Evolutionary conservation across 2,797 vertebrate species (phyloP).

Genomic region (Monodelphis domestica): DNA sequence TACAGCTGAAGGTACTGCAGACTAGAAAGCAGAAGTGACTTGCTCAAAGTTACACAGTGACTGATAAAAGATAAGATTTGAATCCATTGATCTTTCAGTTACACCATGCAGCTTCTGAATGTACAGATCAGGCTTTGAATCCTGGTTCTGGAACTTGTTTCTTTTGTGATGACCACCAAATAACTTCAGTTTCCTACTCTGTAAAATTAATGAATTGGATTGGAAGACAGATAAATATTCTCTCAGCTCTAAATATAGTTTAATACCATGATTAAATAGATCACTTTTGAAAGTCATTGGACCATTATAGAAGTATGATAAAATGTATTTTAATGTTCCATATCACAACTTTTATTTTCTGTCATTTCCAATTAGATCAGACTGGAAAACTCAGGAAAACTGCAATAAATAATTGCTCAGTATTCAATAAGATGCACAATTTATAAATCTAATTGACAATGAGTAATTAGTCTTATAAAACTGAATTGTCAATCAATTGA

Average conservation of each 20-base stretch:
- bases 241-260: neutral
- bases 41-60: neutral
- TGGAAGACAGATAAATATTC: neutral
- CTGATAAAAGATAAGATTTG: neutral
- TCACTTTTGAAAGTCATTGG: neutral
- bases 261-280: neutral
- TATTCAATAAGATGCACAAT: neutral
- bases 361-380: neutral
- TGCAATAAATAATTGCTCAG: neutral
- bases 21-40: neutral
- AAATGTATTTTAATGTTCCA: neutral
- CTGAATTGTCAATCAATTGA: neutral
- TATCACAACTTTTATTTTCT: accelerated
- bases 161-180: neutral
- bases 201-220: too few relatives aligned
- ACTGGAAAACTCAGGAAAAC: neutral
- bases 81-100: neutral
- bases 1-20: neutral
- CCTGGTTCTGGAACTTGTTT: neutral
- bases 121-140: neutral
- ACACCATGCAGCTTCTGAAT: neutral
- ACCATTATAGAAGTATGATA: neutral
- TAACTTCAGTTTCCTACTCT: neutral
- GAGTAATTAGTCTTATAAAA: neutral
- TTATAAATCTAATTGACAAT: neutral